These are phyloP conservation scores for Lasiurus borealis DNA, from an alignment of 2,113 vertebrate genomes.

Conservation along the genomic window DNA sequence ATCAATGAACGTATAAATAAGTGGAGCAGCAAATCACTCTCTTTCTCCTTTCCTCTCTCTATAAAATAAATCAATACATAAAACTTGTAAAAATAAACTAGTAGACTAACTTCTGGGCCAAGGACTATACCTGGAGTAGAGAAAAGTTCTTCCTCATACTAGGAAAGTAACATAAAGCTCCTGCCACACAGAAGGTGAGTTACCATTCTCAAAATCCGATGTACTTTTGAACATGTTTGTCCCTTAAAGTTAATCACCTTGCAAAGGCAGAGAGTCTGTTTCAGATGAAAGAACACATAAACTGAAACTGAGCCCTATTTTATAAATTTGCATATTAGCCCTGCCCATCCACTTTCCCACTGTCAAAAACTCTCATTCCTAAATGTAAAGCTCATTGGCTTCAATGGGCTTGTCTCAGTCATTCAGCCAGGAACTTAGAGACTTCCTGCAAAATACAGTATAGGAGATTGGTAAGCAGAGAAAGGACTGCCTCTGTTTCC, in stretches of 20 bases:
- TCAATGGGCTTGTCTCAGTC: background rate
- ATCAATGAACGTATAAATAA: background rate
- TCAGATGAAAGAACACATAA: background rate
- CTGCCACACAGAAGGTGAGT: background rate
- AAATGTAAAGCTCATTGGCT: background rate
- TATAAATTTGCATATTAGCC: background rate
- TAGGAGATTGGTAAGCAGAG: background rate
- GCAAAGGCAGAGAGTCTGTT: background rate
- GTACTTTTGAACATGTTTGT: background rate
- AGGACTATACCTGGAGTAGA: conserved; percentile 2
- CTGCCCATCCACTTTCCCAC: background rate
- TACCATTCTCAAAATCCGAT: background rate
- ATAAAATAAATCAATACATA: background rate
- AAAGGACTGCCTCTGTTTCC: background rate
- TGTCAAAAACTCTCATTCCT: background rate
- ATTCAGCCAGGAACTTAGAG: background rate
- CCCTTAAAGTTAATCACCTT: conserved; percentile 5
- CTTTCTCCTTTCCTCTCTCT: background rate
- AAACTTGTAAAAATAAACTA: background rate
- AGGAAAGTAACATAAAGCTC: conserved; percentile 26
- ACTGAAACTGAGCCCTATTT: conserved; percentile 48
- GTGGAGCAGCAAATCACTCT: background rate
- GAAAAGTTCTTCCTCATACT: background rate
- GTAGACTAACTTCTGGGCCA: background rate
- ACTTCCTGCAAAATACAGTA: conserved; percentile 28